phyloP scores from a whole-genome alignment of 2,888 invertebrate genomes.

The Dryococelus australis region DNA sequence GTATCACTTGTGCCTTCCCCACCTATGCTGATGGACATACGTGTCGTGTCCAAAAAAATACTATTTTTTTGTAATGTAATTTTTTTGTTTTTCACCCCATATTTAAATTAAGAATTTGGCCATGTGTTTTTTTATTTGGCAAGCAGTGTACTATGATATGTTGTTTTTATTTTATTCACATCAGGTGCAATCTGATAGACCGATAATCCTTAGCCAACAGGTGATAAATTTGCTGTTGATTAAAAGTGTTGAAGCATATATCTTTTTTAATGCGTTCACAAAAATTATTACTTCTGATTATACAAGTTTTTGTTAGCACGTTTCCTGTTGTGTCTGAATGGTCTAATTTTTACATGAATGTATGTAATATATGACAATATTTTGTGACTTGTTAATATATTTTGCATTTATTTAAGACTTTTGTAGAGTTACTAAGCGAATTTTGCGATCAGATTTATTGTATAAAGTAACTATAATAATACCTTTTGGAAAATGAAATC shows the following conservation, averaged over 20 bases:
- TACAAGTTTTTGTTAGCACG: neutral
- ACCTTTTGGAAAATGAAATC: neutral
- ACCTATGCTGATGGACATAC: neutral
- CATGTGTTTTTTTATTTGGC: too few species aligned
- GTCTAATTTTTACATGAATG: neutral
- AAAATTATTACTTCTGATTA: neutral
- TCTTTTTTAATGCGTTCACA: neutral
- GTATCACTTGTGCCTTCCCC: neutral
- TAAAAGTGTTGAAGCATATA: too few species aligned
- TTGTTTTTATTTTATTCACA: too few species aligned
- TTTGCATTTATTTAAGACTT: neutral
- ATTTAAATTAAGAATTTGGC: too few species aligned
- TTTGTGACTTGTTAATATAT: neutral
- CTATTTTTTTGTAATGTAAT: too few species aligned
- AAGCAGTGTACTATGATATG: too few species aligned
- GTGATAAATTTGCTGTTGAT: too few species aligned
- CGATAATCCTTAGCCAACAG: too few species aligned
- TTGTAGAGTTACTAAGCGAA: neutral
- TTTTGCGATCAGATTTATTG: neutral
- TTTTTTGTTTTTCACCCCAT: too few species aligned
- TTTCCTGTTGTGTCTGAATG: constrained; percentile 8
- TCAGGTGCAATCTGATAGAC: too few species aligned
- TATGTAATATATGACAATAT: neutral
- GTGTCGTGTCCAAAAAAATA: too few species aligned
- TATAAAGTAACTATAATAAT: neutral